These are phyloP conservation scores for Sceloporus undulatus DNA, from an alignment of 2,113 vertebrate species.

Conservation along the genomic window DNA sequence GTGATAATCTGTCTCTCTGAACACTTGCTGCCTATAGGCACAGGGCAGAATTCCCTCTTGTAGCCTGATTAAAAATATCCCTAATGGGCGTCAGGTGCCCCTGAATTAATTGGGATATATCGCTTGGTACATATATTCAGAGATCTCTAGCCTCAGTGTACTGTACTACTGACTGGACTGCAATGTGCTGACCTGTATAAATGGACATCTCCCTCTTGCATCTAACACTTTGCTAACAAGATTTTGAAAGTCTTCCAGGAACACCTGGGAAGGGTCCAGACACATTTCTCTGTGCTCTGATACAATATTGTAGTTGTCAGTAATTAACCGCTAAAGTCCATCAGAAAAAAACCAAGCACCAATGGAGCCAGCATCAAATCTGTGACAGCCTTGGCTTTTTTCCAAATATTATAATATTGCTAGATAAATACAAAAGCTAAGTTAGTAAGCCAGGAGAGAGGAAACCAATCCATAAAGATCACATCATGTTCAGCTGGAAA, in stretches of 20 bases:
- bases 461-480: neutral
- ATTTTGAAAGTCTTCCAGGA: conserved; percentile 6
- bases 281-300: neutral
- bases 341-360: neutral
- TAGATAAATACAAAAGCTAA: neutral
- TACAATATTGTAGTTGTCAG: neutral
- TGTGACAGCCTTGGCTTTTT: neutral
- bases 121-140: neutral
- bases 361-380: accelerated
- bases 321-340: neutral
- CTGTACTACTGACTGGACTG: neutral
- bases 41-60: too few species aligned
- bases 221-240: neutral
- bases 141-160: neutral
- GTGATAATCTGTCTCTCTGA: too few species aligned
- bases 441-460: neutral
- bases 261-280: neutral
- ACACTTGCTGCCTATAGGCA: too few species aligned
- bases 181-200: neutral
- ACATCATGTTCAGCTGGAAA: neutral
- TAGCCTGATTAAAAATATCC: neutral
- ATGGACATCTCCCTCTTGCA: neutral
- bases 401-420: neutral
- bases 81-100: neutral
- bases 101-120: neutral